Base-by-base conservation (phyloP, 1,140 invertebrate species). In the Calephelis virginiensis region DNA sequence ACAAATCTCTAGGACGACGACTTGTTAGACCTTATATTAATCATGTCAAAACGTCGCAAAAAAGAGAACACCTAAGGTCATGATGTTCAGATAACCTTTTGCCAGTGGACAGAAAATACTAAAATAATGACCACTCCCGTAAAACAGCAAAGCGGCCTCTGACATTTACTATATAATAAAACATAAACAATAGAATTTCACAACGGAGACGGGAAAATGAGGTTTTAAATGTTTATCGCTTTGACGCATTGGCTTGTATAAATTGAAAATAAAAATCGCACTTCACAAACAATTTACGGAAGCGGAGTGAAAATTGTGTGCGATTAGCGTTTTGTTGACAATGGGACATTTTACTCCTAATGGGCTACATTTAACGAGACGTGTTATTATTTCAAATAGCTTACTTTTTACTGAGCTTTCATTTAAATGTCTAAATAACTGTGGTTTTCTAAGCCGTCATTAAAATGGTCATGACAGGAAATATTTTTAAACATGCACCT, bases 201-300 rank as follows among this genome's bases (percentile, higher is more conserved):
- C 53, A 59, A 37, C 28, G 12, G 28, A 59, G 10, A 59, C 38
- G 53, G 37, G 53, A 59, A 59, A 59, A 59, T 38, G 40, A 37
- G 28, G 10, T 59, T 59, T 59, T 59, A 59, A 59, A 59, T 59
- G 28, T n/a, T 49, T 49, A 6, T 38, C 53, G 28, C 53, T 59
- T 59, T 38, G 28, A 59, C 37, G 37, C 28, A 37, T 59, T 59
- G 53, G n/a, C 17, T 59, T 7, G 28, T 38, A 28, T 38, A 59
- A 59, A 59, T 59, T 59, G 50, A 59, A 38, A 59, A 43, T 43
- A 50, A 48, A 59, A 59, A 59, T 59, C 53, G 37, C 53, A 38
- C 53, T 38, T n/a, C 5, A 38, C 53, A 59, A 59, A 59, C 53
- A 59, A 59, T 59, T 59, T 59, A 59, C 53, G 53, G 53, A 37